Percentiles rank a stretch among this genome's conserved stretches.
Evolutionary conservation across 2,888 invertebrate species (phyloP).

Genomic region (Alsophila aescularia): DNA sequence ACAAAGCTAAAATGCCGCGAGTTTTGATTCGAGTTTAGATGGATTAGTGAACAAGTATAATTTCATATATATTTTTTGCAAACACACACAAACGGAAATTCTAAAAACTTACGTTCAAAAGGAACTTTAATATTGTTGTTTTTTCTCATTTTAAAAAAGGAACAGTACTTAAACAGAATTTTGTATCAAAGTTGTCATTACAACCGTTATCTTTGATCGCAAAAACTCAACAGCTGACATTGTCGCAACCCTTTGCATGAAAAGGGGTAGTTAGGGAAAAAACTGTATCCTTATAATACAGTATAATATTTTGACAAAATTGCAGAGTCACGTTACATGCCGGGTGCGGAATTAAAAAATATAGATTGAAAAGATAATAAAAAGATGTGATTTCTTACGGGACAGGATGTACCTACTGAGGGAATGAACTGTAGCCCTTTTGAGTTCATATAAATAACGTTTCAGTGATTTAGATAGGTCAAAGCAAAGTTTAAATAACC

Average conservation of each 20-base stretch:
- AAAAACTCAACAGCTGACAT: slow-evolving; percentile 52
- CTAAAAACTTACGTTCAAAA: neutral
- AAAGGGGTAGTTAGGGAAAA: slow-evolving; percentile 66
- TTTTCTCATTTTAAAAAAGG: slow-evolving; percentile 7
- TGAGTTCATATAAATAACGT: no score
- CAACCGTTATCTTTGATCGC: slow-evolving; percentile 61
- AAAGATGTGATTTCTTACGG: slow-evolving; percentile 5
- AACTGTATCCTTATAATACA: slow-evolving; percentile 51
- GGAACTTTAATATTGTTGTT: neutral
- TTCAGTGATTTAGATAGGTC: no score
- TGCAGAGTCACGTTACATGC: slow-evolving; percentile 44
- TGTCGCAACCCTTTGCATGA: slow-evolving; percentile 56
- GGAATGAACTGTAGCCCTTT: no score
- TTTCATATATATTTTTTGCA: no score
- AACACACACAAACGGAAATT: no score
- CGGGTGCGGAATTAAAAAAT: slow-evolving; percentile 45
- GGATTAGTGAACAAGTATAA: slow-evolving; percentile 4
- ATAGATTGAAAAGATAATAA: slow-evolving; percentile 26
- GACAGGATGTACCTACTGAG: neutral
- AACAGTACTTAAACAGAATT: slow-evolving; percentile 33
- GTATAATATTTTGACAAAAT: slow-evolving; percentile 83
- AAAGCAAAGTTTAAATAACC: no score
- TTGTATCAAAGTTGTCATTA: slow-evolving; percentile 50
- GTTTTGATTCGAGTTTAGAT: slow-evolving; percentile 39
- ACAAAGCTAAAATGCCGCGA: slow-evolving; percentile 35